Evolutionary conservation across 2,797 vertebrate species (phyloP).

Genomic region (Acridotheres tristis): DNA sequence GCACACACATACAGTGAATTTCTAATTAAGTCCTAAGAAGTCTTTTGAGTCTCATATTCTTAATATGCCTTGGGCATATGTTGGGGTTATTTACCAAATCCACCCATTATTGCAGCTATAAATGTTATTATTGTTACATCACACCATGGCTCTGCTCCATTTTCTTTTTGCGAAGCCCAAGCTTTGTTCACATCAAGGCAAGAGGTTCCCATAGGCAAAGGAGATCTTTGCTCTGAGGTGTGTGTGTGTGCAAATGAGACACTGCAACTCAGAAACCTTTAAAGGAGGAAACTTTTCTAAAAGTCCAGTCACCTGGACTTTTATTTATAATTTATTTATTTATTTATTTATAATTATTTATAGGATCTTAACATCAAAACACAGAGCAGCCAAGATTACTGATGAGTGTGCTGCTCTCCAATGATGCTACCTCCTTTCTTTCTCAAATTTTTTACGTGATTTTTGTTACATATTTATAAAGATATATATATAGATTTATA

Average conservation of each 20-base stretch:
- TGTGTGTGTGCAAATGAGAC: not conserved
- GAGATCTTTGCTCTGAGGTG: not conserved
- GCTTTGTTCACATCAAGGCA: constrained; percentile 5
- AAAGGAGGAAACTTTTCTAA: not conserved
- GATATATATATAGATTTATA: not conserved
- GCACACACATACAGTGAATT: not conserved
- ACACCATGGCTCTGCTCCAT: fast-evolving
- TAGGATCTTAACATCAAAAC: constrained; percentile 9
- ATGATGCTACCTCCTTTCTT: not conserved
- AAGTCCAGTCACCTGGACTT: not conserved
- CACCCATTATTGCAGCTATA: not conserved
- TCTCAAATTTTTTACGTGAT: not conserved
- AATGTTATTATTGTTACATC: not conserved
- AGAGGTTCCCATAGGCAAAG: not conserved
- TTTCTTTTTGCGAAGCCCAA: not conserved
- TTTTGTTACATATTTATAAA: constrained; percentile 42
- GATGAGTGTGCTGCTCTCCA: not conserved
- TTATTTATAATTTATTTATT: too few relatives aligned
- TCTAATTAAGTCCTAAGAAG: not conserved
- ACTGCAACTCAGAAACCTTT: constrained; percentile 33
- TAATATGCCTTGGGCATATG: not conserved
- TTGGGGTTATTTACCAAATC: not conserved
- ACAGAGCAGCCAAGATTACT: not conserved
- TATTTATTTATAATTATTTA: too few relatives aligned
- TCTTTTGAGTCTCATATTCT: not conserved